Evolutionary conservation across 2,113 vertebrate species (phyloP).

Genomic region (Tamias sibiricus): DNA sequence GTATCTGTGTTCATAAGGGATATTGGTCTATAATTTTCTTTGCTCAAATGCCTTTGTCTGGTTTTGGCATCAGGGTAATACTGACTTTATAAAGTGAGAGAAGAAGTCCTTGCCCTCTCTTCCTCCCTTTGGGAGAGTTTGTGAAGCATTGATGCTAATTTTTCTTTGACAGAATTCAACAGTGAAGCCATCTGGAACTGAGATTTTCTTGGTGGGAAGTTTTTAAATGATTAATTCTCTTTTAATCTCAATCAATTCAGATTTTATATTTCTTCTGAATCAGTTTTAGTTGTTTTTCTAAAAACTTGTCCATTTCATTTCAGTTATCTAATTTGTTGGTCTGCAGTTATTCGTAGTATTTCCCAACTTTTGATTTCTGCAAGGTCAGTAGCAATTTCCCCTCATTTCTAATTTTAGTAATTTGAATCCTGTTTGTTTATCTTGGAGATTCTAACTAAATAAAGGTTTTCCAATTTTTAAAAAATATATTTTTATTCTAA

Average conservation of each 20-base stretch:
- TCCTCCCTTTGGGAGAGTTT: slow-evolving; percentile 8
- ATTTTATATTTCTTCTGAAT: not conserved
- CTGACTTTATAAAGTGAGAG: not conserved
- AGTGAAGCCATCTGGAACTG: not conserved
- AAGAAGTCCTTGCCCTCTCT: not conserved
- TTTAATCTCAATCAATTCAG: not conserved
- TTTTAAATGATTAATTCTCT: not conserved
- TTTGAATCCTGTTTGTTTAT: not conserved
- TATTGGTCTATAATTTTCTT: not conserved
- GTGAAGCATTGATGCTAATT: not conserved
- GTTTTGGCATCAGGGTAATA: not conserved
- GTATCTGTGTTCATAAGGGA: not conserved
- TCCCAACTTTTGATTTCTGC: not conserved
- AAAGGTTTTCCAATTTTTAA: not conserved
- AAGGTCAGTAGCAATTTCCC: not conserved
- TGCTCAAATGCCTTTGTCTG: not conserved
- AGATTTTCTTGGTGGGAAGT: not conserved
- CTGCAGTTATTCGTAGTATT: not conserved
- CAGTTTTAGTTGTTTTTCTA: not conserved
- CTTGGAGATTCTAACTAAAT: not conserved
- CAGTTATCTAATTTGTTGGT: not conserved
- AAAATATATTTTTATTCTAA: too few relatives aligned
- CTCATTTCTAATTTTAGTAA: not conserved
- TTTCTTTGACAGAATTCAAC: not conserved
- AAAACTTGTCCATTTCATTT: not conserved